Percentiles rank a stretch among this genome's conserved stretches.
Evolutionary conservation across 2,888 invertebrate species (phyloP).

Genomic region (Phyto melanocephala): DNA sequence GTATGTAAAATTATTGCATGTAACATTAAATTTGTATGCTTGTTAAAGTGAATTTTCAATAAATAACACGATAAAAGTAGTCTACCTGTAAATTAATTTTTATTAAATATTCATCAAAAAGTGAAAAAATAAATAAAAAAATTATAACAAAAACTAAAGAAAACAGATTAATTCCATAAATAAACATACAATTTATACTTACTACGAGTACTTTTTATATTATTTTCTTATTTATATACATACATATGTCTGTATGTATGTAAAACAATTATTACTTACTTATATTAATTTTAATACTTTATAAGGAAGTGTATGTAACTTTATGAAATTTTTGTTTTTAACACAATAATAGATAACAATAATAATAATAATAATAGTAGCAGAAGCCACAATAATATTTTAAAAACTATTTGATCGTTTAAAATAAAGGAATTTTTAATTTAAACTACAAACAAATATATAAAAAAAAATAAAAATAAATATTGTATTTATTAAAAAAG

Average conservation of each 20-base stretch:
- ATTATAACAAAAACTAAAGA: slow-evolving; percentile 11
- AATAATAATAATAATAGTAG: too few relatives aligned
- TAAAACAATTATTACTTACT: neutral
- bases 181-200: neutral
- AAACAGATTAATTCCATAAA: slow-evolving; percentile 1
- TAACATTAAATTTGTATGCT: slow-evolving; percentile 32
- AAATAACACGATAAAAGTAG: neutral
- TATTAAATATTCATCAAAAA: neutral
- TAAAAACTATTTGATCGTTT: slow-evolving; percentile 18
- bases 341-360: slow-evolving; percentile 6
- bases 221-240: neutral
- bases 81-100: neutral
- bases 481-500: slow-evolving; percentile 1
- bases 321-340: slow-evolving; percentile 25
- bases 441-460: too few relatives aligned
- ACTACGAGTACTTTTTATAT: too few relatives aligned
- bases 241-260: neutral
- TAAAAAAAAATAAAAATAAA: too few relatives aligned
- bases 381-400: neutral
- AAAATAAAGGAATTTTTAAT: slow-evolving; percentile 24
- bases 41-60: neutral
- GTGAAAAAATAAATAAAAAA: neutral
- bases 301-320: slow-evolving; percentile 59
- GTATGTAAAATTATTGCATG: slow-evolving; percentile 42
- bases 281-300: slow-evolving; percentile 19